Percentiles rank a stretch among this genome's conserved stretches.
phyloP scores from a whole-genome alignment of 2,888 invertebrate species.

The Hoplodrina ambigua region DNA sequence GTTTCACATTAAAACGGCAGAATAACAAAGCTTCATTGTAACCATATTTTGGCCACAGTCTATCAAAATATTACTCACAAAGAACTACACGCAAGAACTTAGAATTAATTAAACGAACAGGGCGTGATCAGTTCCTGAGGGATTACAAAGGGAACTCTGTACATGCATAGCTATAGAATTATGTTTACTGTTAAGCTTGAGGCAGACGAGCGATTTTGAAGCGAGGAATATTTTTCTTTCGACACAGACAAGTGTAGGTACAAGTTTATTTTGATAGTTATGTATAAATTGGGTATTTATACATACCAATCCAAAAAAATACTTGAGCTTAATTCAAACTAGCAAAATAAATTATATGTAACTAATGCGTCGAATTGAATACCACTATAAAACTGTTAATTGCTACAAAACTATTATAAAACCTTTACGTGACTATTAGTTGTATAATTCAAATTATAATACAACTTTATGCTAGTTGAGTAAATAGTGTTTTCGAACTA shows the following conservation, averaged over 20 bases:
- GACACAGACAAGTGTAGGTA: background rate
- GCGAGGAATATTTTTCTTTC: background rate
- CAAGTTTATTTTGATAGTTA: too few relatives aligned
- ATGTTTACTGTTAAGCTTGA: conserved; percentile 1
- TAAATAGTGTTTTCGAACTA: too few relatives aligned
- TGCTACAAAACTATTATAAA: too few relatives aligned
- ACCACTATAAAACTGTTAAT: too few relatives aligned
- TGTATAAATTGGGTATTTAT: too few relatives aligned
- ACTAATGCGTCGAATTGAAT: too few relatives aligned
- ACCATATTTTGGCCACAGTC: conserved; percentile 10
- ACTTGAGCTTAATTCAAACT: too few relatives aligned
- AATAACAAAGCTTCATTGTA: conserved; percentile 24
- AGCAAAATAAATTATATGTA: too few relatives aligned
- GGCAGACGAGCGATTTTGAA: conserved; percentile 27
- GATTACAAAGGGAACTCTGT: conserved; percentile 44
- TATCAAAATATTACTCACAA: conserved; percentile 36
- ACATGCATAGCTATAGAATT: conserved; percentile 19
- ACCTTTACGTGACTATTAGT: too few relatives aligned
- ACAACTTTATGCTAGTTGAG: too few relatives aligned
- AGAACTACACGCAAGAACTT: conserved; percentile 51
- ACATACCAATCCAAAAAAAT: too few relatives aligned
- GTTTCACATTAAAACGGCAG: background rate
- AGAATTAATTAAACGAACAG: conserved; percentile 60
- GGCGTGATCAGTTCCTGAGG: conserved; percentile 56
- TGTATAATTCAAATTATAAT: too few relatives aligned